Evolutionary conservation across 2,888 invertebrate species (phyloP), one percentile per base, ranked within the genome.

Genomic region (Drosophila testacea): DNA sequence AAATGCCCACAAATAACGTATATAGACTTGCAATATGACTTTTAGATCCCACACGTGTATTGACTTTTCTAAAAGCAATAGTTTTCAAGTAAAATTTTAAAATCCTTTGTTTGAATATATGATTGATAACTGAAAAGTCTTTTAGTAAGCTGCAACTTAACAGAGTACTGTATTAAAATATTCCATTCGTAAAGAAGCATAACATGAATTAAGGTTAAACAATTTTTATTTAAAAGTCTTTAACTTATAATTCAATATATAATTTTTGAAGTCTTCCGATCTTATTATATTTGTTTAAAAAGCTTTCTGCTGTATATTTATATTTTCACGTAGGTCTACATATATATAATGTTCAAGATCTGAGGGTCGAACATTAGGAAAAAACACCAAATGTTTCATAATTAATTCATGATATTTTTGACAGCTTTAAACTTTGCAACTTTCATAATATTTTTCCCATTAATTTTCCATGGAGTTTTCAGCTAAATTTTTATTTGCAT

Each of bases 1-100:
- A 81, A 80, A 78, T 80, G 56, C 57, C 73, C 55, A 42, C 62
- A 70, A 69, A 70, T 63, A 73, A 42, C 63, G 41, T 46, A 60
- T 60, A 32, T 59, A 48, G 32, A 59, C 39, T 32, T 63, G 47
- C 30, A 56, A 36, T 42, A 59, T 51, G 55, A 54, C 56, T 50
- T 38, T 54, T 22, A 51, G 44, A 47, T 61, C 7, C 41, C 51
- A 48, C 57, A 61, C 54, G 61, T 57, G 47, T 78, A 68, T 77
- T 77, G 60, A 57, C 65, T 61, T 73, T 54, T 54, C 61, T 73
- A 48, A 77, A 73, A 69, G 55, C 67, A 48, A 22, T 3, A 16
- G 48, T 63, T 60, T 65, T 73, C 39, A 63, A 66, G 73, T 63
- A 64, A 72, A 32, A 44, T 42, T 28, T 36, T 36, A 4, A 47